A percentile compares a stretch with the other conserved stretches of the same genome.
Conservation (phyloP, 2,888 invertebrate genomes). For the Capitulum mitella region DNA sequence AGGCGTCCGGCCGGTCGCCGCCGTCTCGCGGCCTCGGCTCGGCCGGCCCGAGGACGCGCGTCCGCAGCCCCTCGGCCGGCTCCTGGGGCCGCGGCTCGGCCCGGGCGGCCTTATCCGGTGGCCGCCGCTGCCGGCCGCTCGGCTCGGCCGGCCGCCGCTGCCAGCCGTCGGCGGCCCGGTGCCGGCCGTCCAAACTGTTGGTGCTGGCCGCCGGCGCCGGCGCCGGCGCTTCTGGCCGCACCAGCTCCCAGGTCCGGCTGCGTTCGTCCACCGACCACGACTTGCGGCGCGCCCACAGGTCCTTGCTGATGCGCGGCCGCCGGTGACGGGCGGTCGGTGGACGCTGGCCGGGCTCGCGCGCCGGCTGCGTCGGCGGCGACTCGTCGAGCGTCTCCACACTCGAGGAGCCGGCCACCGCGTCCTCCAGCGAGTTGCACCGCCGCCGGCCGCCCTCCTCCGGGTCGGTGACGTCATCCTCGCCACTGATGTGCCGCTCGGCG, state of each 20-base stretch:
- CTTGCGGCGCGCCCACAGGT: conserved; percentile 32
- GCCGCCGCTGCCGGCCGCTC: neutral
- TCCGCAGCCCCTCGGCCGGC: neutral
- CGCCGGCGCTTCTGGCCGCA: neutral
- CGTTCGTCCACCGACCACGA: conserved; percentile 34
- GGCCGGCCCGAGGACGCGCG: neutral
- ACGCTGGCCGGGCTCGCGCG: neutral
- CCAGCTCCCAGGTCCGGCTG: conserved; percentile 12
- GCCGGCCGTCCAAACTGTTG: neutral
- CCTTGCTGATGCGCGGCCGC: conserved; percentile 31
- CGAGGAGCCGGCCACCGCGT: neutral
- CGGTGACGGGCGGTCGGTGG: conserved; percentile 27
- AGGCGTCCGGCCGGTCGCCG: neutral
- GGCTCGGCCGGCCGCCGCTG: neutral
- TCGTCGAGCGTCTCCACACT: neutral
- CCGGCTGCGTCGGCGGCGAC: neutral
- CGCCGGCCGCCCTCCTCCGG: neutral
- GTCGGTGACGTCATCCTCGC: neutral
- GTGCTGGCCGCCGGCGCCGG: conserved; percentile 2
- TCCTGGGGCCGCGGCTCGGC: neutral
- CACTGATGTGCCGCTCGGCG: conserved; percentile 12
- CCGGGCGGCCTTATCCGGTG: neutral
- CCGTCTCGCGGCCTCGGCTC: neutral
- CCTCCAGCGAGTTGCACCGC: conserved; percentile 10
- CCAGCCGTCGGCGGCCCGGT: neutral